A percentile compares a stretch with the other conserved stretches of the same genome.
phyloP scores from a whole-genome alignment of 2,888 invertebrate genomes.

The Cerceris rybyensis region DNA sequence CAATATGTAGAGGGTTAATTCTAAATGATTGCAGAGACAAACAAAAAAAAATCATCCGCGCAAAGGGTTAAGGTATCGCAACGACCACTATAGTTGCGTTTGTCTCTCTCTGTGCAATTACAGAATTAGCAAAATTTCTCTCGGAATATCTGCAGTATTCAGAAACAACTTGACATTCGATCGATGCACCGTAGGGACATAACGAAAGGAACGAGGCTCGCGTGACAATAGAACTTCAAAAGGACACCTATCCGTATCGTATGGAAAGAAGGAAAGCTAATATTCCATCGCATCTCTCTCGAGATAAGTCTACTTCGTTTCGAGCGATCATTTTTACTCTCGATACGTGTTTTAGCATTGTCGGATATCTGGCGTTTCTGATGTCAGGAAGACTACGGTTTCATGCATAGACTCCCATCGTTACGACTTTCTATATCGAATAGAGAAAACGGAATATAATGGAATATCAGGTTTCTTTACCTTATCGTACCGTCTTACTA shows the following conservation, averaged over 20 bases:
- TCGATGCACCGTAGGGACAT: conserved; percentile 10
- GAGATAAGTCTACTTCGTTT: conserved; percentile 24
- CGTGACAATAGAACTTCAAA: conserved; percentile 39
- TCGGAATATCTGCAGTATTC: too few species aligned
- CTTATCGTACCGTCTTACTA: conserved; percentile 30
- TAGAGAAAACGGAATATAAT: conserved; percentile 44
- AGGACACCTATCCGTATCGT: conserved; percentile 22
- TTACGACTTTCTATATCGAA: conserved; percentile 37
- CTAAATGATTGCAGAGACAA: too few species aligned
- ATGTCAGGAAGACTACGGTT: conserved; percentile 54
- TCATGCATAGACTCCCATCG: conserved; percentile 48
- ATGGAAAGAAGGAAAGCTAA: conserved; percentile 36
- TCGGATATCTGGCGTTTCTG: conserved; percentile 35
- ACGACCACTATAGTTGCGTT: too few species aligned
- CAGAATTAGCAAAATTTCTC: too few species aligned
- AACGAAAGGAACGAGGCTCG: conserved; percentile 27
- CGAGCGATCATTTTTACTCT: conserved; percentile 42
- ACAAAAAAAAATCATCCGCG: too few species aligned
- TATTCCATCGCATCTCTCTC: conserved; percentile 22
- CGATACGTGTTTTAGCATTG: conserved; percentile 18
- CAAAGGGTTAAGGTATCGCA: too few species aligned
- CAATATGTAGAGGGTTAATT: too few species aligned
- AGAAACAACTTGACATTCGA: neutral
- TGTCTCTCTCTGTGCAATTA: too few species aligned
- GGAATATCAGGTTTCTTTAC: conserved; percentile 53